Evolutionary conservation across 2,888 invertebrate species (phyloP).

Genomic region (Scaptomyza cyrtandrae): DNA sequence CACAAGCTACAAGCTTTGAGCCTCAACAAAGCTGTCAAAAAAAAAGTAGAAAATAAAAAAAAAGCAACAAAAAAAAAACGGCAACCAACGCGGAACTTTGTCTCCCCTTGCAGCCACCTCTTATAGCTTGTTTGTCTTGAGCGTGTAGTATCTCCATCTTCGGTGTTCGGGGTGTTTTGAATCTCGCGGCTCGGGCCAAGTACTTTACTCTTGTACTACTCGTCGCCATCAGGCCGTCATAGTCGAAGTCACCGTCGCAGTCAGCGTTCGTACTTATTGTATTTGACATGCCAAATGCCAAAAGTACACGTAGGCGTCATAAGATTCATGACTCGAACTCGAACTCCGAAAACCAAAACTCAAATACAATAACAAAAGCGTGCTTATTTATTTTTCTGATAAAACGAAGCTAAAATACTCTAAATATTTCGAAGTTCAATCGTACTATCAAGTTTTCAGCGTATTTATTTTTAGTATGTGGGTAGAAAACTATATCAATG

Average conservation of each 20-base stretch:
- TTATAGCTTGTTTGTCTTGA: constrained; percentile 52
- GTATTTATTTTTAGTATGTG: too few relatives aligned
- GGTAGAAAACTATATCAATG: too few relatives aligned
- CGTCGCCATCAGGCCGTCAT: constrained; percentile 45
- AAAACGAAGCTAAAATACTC: constrained; percentile 21
- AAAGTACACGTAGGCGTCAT: constrained; percentile 82
- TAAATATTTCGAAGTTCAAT: constrained; percentile 2
- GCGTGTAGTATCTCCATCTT: constrained; percentile 59
- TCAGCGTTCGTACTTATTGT: constrained; percentile 66
- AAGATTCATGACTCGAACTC: constrained; percentile 78
- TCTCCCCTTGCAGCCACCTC: constrained; percentile 7
- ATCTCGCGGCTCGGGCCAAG: constrained; percentile 38
- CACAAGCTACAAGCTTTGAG: constrained; percentile 45
- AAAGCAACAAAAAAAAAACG: constrained; percentile 45
- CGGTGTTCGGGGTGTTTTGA: constrained; percentile 44
- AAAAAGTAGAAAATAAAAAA: constrained; percentile 11
- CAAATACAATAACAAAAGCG: constrained; percentile 33
- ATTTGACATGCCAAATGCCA: constrained; percentile 83
- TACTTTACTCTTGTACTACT: constrained; percentile 36
- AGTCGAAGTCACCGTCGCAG: constrained; percentile 26
- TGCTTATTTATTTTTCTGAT: rapidly evolving
- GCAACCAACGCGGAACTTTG: constrained; percentile 59
- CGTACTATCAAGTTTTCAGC: too few relatives aligned
- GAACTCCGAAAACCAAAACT: constrained; percentile 56
- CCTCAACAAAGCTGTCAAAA: constrained; percentile 66